Conservation (phyloP, 2,888 invertebrate genomes). For the Hoplodrina ambigua region DNA sequence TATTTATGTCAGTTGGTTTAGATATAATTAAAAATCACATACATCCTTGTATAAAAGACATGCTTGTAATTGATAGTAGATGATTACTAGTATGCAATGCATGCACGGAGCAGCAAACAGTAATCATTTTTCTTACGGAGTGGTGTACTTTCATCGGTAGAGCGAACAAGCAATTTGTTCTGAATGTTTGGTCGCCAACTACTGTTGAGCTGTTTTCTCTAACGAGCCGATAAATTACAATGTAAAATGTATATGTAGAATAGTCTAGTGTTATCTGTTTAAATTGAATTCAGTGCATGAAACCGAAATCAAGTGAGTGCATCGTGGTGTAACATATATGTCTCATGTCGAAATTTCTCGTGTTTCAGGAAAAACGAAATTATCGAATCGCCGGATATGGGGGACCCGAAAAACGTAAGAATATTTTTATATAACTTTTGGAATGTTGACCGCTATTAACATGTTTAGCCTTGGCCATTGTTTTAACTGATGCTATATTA, state of each 20-base stretch:
- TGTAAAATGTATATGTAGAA: slow-evolving; percentile 71
- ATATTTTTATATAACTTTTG: slow-evolving; percentile 31
- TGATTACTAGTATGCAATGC: slow-evolving; percentile 66
- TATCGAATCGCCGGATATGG: slow-evolving; percentile 69
- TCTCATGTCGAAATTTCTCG: slow-evolving; percentile 48
- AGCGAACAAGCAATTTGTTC: slow-evolving; percentile 81
- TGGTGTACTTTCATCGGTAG: slow-evolving; percentile 78
- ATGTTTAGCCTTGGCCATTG: slow-evolving; percentile 51
- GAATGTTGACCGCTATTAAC: slow-evolving; percentile 31
- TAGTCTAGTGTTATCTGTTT: slow-evolving; percentile 56
- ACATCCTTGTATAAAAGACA: slow-evolving; percentile 30
- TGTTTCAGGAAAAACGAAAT: slow-evolving; percentile 79
- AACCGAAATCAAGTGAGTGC: slow-evolving; percentile 41
- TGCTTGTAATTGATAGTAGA: slow-evolving; percentile 58
- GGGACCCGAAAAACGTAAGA: slow-evolving; percentile 76
- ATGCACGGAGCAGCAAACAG: slow-evolving; percentile 66
- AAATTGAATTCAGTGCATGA: slow-evolving; percentile 45
- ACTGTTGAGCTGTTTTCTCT: slow-evolving; percentile 76
- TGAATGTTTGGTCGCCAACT: slow-evolving; percentile 77
- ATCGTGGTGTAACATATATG: slow-evolving; percentile 18
- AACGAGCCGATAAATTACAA: slow-evolving; percentile 76
- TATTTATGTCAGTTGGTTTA: slow-evolving; percentile 16
- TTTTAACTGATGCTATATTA: slow-evolving; percentile 26
- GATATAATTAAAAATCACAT: slow-evolving; percentile 6
- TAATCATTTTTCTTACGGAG: slow-evolving; percentile 76